Evolutionary conservation across 2,888 invertebrate genomes (phyloP), one percentile per base, ranked within the genome.

Genomic region (Blastobasis adustella): DNA sequence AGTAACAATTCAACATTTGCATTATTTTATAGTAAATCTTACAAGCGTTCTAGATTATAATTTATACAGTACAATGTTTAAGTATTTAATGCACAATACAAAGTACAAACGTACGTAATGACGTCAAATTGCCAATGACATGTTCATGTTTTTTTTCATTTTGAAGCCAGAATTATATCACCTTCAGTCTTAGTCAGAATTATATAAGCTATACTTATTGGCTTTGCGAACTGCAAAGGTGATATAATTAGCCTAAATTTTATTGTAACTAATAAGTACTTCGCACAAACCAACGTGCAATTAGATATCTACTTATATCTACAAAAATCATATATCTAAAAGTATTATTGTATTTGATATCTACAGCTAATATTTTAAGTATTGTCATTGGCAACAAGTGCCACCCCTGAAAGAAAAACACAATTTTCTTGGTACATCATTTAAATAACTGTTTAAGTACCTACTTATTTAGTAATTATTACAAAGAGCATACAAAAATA

Each of bases 351-450:
- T 58, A 52, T 47, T 41, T 47, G 37, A 45, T 40, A 23, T 23
- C 23, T 23, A 23, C 23, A 23, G 23, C 23, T 23, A 23, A 23
- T 23, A 23, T 23, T 23, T 53, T 49, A 47, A 57, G 67, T 82
- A 80, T 81, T 82, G 80, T 81, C 82, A 80, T 73, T 81, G 80
- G 79, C 78, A 79, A 79, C 62, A 60, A 60, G 62, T 71, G 69
- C 71, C 67, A 59, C 58, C 56, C 61, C 54, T 45, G 5, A 10
- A 45, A 45, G 8, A 42, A 10, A 9, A 48, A 40, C 37, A 36
- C 10, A 10, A 53, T 44, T 23, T 23, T 23, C 23, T 23, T 23
- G 1, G 23, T 23, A 23, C 23, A 23, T 23, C 23, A 23, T 23
- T 23, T 23, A 23, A 23, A 23, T 23, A 46, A 46, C 42, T 46